Conservation (phyloP, 2,888 invertebrate species). For the Drosophila emarginata region DNA sequence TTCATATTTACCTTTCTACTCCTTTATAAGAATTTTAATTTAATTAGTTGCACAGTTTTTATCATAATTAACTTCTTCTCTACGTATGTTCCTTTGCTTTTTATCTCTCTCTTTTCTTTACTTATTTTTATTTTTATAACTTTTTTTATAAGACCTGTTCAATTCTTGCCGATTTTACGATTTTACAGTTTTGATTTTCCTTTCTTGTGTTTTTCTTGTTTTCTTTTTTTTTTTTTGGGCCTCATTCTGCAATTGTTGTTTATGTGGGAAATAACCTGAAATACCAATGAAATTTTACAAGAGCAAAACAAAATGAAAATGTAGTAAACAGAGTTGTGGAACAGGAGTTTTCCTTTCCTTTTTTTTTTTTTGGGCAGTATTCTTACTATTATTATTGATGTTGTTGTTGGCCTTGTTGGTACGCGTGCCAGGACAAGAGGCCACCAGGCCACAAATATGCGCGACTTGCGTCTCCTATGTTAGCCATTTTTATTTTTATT, state of each 20-base stretch:
- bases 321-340: constrained; percentile 5
- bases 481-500: constrained; percentile 38
- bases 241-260: constrained; percentile 2
- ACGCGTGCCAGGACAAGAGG: constrained; percentile 59
- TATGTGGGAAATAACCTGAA: background rate
- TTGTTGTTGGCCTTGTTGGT: constrained; percentile 44
- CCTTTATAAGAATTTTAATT: too few relatives aligned
- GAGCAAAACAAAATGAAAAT: constrained; percentile 11
- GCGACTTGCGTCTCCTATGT: constrained; percentile 34
- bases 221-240: background rate
- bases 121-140: background rate
- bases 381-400: constrained; percentile 7
- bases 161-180: background rate
- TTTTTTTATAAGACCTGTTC: background rate
- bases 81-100: too few relatives aligned
- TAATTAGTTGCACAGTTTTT: too few relatives aligned
- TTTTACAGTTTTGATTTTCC: background rate
- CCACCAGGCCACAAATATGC: constrained; percentile 70
- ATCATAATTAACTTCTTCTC: too few relatives aligned
- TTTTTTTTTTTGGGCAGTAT: background rate
- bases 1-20: too few relatives aligned
- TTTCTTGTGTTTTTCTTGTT: background rate
- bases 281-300: constrained; percentile 8
- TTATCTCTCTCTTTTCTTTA: background rate
- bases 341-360: constrained; percentile 1